Percentiles rank a stretch among this genome's conserved stretches.
Evolutionary conservation across 2,113 vertebrate species (phyloP).

Genomic region (Bos javanicus): DNA sequence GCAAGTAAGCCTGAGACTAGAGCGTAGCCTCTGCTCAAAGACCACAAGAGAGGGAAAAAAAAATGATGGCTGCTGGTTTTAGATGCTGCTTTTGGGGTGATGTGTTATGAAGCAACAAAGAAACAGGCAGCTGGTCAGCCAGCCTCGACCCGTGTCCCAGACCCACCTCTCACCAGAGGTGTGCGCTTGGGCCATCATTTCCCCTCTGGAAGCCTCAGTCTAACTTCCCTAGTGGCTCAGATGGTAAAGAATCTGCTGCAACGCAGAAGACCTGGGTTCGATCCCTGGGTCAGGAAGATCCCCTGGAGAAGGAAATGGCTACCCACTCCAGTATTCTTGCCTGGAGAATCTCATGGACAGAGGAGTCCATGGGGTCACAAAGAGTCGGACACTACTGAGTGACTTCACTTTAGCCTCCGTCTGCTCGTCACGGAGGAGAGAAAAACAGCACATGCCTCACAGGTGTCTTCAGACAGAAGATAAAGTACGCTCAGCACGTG

Average conservation of each 20-base stretch:
- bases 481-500: accelerated
- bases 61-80: not conserved
- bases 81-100: not conserved
- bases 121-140: too few relatives aligned
- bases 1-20: not conserved
- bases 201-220: not conserved
- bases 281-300: not conserved
- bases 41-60: not conserved
- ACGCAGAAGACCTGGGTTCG: not conserved
- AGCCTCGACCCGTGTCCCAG: accelerated
- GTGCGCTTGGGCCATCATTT: accelerated
- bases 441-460: not conserved
- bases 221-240: not conserved
- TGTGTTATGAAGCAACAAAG: not conserved
- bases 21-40: not conserved
- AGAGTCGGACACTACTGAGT: not conserved
- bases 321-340: not conserved
- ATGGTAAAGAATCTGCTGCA: not conserved
- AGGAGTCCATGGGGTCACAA: not conserved
- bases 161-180: not conserved
- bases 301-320: not conserved
- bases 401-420: not conserved
- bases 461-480: not conserved
- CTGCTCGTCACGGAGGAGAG: not conserved
- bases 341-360: not conserved